These are phyloP conservation scores for Falco naumanni DNA, from an alignment of 2,797 vertebrate species.

Conservation along the genomic window DNA sequence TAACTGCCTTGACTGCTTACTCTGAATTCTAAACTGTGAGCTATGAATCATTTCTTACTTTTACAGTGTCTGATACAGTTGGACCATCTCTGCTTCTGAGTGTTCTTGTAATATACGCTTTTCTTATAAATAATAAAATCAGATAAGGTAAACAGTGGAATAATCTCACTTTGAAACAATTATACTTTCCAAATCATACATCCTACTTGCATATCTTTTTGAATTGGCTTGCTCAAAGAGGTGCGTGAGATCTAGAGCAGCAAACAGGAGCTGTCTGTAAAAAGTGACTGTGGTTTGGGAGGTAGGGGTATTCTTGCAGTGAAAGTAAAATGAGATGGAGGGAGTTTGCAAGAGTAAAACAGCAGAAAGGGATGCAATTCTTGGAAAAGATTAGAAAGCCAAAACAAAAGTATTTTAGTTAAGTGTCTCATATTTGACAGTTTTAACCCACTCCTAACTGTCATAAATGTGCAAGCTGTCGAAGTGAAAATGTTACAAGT, in stretches of 20 bases:
- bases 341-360: background rate
- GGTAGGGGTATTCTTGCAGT: background rate
- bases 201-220: background rate
- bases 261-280: background rate
- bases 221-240: background rate
- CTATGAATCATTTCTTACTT: background rate
- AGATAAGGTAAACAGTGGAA: background rate
- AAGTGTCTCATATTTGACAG: background rate
- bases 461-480: background rate
- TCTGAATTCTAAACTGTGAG: background rate
- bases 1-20: background rate
- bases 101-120: background rate
- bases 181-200: background rate
- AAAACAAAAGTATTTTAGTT: background rate
- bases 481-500: background rate
- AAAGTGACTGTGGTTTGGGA: background rate
- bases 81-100: background rate
- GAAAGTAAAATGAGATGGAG: background rate
- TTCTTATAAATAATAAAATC: background rate
- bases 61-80: background rate
- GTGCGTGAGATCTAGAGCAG: background rate
- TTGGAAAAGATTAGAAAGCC: background rate
- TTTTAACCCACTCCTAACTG: background rate
- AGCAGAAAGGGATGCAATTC: background rate
- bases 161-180: background rate